These are phyloP conservation scores for Netelia melanura DNA, from an alignment of 2,888 invertebrate species.

Conservation along the genomic window DNA sequence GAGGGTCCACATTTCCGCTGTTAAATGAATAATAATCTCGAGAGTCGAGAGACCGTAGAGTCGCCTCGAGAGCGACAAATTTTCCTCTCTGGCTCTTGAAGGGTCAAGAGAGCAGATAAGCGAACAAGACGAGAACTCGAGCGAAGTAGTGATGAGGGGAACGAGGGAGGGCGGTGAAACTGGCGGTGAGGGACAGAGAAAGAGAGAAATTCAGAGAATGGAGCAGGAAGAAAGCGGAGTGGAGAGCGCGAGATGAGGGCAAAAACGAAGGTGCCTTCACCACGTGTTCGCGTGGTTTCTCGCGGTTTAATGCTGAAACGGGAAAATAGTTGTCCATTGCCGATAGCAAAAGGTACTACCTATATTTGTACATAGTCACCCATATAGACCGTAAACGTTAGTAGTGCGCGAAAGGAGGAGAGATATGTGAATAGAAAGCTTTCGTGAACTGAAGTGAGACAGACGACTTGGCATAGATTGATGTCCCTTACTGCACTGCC, in stretches of 20 bases:
- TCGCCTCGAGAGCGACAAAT: slow-evolving; percentile 33
- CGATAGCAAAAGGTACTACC: slow-evolving; percentile 36
- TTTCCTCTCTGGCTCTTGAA: slow-evolving; percentile 30
- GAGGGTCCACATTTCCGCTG: background rate
- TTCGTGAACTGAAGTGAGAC: slow-evolving; percentile 50
- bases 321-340: slow-evolving; percentile 49
- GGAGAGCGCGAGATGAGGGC: slow-evolving; percentile 31
- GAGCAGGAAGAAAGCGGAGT: slow-evolving; percentile 24
- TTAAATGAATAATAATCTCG: slow-evolving; percentile 26
- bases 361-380: slow-evolving; percentile 12
- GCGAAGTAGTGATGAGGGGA: background rate
- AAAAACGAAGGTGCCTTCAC: slow-evolving; percentile 55
- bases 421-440: slow-evolving; percentile 58
- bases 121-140: slow-evolving; percentile 50
- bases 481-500: slow-evolving; percentile 68
- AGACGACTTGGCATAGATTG: slow-evolving; percentile 74
- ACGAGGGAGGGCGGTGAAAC: background rate
- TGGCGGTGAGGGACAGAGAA: slow-evolving; percentile 7
- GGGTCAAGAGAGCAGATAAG: slow-evolving; percentile 50
- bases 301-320: slow-evolving; percentile 45
- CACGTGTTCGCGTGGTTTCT: slow-evolving; percentile 47
- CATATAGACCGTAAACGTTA: background rate
- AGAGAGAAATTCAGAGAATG: slow-evolving; percentile 2
- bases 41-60: background rate
- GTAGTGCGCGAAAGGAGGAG: slow-evolving; percentile 14